Conservation (phyloP, 2,797 vertebrate genomes). For the Coendou prehensilis region DNA sequence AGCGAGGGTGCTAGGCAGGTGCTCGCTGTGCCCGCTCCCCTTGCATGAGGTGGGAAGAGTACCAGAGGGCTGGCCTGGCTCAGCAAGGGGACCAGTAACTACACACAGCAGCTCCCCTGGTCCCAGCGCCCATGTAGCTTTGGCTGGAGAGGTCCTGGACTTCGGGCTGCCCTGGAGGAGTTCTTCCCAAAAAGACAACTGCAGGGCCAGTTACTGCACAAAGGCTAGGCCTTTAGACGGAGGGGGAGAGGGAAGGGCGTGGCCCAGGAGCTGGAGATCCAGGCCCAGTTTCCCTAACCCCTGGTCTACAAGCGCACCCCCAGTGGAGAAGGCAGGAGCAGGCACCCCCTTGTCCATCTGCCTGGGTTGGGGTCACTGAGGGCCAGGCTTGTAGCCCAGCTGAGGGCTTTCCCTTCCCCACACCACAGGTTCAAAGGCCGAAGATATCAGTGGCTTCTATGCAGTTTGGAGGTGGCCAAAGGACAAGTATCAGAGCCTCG, state of each 20-base stretch:
- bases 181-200: constrained; percentile 13
- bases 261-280: background rate
- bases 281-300: background rate
- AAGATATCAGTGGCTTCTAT: background rate
- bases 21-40: background rate
- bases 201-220: background rate
- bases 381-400: background rate
- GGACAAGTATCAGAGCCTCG: background rate
- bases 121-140: background rate
- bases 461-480: background rate
- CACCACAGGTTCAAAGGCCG: background rate
- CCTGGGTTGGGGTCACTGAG: background rate
- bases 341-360: background rate
- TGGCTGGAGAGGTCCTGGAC: background rate
- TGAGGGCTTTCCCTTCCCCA: background rate
- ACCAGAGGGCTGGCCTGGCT: background rate
- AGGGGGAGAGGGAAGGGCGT: fast-evolving
- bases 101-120: background rate
- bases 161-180: background rate
- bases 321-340: background rate
- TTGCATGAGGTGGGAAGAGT: no score
- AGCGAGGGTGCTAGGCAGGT: background rate
- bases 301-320: background rate
- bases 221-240: background rate
- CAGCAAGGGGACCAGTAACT: background rate